Evolutionary conservation across 2,888 invertebrate species (phyloP), one percentile per base, ranked within the genome.

Genomic region (Eilema caniola): DNA sequence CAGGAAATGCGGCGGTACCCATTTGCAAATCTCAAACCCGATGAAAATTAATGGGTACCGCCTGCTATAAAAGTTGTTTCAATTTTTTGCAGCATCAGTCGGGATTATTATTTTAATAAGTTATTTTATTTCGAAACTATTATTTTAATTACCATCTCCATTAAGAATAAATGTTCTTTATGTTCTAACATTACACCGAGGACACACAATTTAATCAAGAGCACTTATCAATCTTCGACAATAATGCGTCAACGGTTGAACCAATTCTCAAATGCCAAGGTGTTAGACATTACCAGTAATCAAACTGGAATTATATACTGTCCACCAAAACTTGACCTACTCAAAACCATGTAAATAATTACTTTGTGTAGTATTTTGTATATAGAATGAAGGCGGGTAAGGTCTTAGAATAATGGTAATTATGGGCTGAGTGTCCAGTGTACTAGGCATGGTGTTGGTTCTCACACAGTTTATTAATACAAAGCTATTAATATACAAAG

Each of bases 181-280:
- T 68, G 25, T 41, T 60, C 12, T 75, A 78, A 70, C 69, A 78
- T 85, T 81, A 82, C 73, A 79, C 70, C 84, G 83, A 83, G 84
- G 84, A 85, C 83, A 76, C 67, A 62, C 83, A 81, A 81, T 85
- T 80, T 82, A 74, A 75, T 75, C 67, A 66, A 77, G 72, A 84
- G 74, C 81, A 88, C 86, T 89, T 86, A 89, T 90, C 89, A 89
- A 84, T 84, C 82, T 83, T 84, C 77, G 72, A 75, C 77, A 83
- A 84, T 82, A 83, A 79, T 82, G 78, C 74, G 78, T 77, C 72
- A 77, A 75, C 82, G 77, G 66, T 66, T 86, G 85, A 84, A 86
- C 86, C 82, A 86, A 88, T 87, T 86, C 76, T 77, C 28, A 92
- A 93, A 93, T 92, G 93, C 88, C 93, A 93, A 93, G 93, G 93